These are phyloP conservation scores for Dicentrarchus labrax DNA, from an alignment of 2,113 vertebrate genomes.

Conservation along the genomic window DNA sequence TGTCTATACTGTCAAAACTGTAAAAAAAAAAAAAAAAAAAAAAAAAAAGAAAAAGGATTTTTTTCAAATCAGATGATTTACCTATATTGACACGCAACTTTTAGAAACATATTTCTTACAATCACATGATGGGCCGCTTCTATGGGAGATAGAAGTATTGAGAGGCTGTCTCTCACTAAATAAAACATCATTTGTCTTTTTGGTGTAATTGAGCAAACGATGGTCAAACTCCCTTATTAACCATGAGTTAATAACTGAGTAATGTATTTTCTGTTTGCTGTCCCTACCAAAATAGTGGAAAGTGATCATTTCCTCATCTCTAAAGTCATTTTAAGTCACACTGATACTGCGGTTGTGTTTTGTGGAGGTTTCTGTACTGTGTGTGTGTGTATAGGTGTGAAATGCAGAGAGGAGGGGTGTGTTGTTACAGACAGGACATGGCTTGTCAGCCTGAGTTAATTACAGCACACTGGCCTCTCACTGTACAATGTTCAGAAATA, in stretches of 20 bases:
- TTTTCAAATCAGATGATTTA: not conserved
- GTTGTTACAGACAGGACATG: constrained; percentile 62
- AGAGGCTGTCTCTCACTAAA: not conserved
- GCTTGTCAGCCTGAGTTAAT: constrained; percentile 64
- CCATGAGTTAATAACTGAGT: not conserved
- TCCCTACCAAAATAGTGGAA: not conserved
- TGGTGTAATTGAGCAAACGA: not conserved
- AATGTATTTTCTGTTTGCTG: not conserved
- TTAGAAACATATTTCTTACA: not conserved
- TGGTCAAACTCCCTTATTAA: not conserved
- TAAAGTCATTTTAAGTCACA: not conserved
- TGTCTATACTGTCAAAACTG: not conserved
- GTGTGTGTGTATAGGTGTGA: constrained; percentile 41
- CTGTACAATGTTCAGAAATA: not conserved
- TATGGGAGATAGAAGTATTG: not conserved
- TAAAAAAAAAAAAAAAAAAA: too few relatives aligned
- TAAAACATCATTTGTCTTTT: not conserved
- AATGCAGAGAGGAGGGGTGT: constrained; percentile 41
- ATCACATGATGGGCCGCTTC: not conserved
- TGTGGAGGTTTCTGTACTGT: constrained; percentile 17
- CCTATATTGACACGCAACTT: not conserved
- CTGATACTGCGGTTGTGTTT: constrained; percentile 9
- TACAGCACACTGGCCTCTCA: constrained; percentile 44
- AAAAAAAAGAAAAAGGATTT: too few relatives aligned
- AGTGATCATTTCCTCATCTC: constrained; percentile 1